phyloP scores from a whole-genome alignment of 2,888 invertebrate species.

The Cheilosia scutellata region DNA sequence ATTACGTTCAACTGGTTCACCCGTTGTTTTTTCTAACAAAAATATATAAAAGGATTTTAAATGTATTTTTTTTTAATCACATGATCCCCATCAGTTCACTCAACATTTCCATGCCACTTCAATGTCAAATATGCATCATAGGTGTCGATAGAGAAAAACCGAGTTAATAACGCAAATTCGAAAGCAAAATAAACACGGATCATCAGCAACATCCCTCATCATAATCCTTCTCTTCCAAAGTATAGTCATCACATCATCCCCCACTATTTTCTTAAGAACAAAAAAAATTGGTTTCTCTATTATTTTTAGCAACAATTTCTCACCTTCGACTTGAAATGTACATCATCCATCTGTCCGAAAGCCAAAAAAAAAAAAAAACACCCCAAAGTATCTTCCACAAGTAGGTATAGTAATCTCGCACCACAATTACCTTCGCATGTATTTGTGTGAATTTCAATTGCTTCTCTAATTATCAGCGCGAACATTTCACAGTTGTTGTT shows the following conservation, averaged over 20 bases:
- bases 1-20: too few relatives aligned
- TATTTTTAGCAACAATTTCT: slow-evolving; percentile 61
- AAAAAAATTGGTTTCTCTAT: slow-evolving; percentile 21
- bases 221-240: slow-evolving; percentile 11
- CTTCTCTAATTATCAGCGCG: slow-evolving; percentile 43
- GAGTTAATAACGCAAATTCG: slow-evolving; percentile 22
- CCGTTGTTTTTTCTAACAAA: too few relatives aligned
- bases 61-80: too few relatives aligned
- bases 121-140: slow-evolving; percentile 1
- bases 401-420: slow-evolving; percentile 42
- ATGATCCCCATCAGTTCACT: background rate
- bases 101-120: slow-evolving; percentile 1
- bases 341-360: slow-evolving; percentile 23
- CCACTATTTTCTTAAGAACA: slow-evolving; percentile 30
- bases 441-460: slow-evolving; percentile 25
- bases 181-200: slow-evolving; percentile 45
- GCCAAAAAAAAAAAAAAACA: background rate
- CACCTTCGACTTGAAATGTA: slow-evolving; percentile 56
- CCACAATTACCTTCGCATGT: slow-evolving; percentile 25
- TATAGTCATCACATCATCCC: slow-evolving; percentile 3
- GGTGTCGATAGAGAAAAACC: background rate
- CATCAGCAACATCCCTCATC: slow-evolving; percentile 18
- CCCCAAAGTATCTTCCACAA: background rate
- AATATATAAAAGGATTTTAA: too few relatives aligned
- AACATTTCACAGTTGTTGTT: slow-evolving; percentile 8